A percentile compares a stretch with the other conserved stretches of the same genome.
phyloP scores from a whole-genome alignment of 2,113 vertebrate species.

The Brachypteracias leptosomus region DNA sequence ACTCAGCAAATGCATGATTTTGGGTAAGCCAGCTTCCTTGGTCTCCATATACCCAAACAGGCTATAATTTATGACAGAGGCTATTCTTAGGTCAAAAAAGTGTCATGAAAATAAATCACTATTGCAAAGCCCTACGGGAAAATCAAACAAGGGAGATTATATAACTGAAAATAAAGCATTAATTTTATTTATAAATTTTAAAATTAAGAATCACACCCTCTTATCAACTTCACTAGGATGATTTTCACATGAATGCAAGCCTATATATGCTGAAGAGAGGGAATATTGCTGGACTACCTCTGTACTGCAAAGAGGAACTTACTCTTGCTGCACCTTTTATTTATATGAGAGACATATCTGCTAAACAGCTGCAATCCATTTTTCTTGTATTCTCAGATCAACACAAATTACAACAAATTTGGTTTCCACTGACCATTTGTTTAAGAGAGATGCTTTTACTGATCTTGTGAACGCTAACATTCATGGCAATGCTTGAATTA shows the following conservation, averaged over 20 bases:
- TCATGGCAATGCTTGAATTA: conserved; percentile 1
- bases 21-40: background rate
- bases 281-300: background rate
- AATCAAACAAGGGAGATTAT: background rate
- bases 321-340: background rate
- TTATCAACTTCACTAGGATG: background rate
- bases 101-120: background rate
- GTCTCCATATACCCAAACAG: background rate
- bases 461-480: background rate
- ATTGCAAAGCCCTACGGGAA: background rate
- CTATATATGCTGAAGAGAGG: background rate
- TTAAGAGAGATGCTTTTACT: background rate
- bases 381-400: background rate
- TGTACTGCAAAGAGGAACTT: background rate
- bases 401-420: background rate
- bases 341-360: background rate
- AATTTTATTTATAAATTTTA: background rate
- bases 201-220: background rate
- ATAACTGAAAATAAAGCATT: background rate
- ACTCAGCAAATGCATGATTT: background rate
- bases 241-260: background rate
- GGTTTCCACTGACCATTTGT: background rate
- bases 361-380: background rate
- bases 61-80: background rate
- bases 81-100: background rate